Conservation (phyloP, 1,140 invertebrate genomes). For the Drosophila yakuba region DNA sequence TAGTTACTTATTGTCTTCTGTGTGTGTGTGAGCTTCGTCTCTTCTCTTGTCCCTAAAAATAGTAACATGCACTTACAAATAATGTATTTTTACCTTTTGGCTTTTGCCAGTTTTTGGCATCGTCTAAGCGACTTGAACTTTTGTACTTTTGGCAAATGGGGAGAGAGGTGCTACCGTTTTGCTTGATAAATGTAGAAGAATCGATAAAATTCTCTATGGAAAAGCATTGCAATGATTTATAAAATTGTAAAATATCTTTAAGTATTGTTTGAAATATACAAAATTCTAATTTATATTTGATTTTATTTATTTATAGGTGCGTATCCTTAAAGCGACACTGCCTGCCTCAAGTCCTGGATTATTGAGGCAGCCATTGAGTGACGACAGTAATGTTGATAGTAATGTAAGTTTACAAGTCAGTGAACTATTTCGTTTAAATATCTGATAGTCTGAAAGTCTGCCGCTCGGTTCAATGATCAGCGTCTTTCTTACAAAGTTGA, state of each 20-base stretch:
- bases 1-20: constrained; percentile 29
- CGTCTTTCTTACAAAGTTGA: no score
- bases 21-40: constrained; percentile 10
- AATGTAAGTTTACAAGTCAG: constrained; percentile 32
- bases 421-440: constrained; percentile 24
- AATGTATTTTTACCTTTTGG: constrained; percentile 64
- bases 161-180: constrained; percentile 34
- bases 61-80: constrained; percentile 60
- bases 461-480: constrained; percentile 11
- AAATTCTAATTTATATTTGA: not conserved
- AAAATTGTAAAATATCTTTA: no score
- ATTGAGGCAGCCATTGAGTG: constrained; percentile 73
- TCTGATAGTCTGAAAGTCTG: constrained; percentile 11
- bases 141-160: constrained; percentile 69
- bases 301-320: constrained; percentile 60
- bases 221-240: no score
- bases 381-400: constrained; percentile 34
- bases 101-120: constrained; percentile 46
- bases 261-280: no score
- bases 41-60: constrained; percentile 34
- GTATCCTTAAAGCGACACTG: constrained; percentile 64
- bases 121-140: constrained; percentile 67
- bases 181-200: constrained; percentile 3
- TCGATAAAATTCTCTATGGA: no score
- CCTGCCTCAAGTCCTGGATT: constrained; percentile 84